Evolutionary conservation across 2,113 vertebrate species (phyloP).

Genomic region (Pavo muticus): DNA sequence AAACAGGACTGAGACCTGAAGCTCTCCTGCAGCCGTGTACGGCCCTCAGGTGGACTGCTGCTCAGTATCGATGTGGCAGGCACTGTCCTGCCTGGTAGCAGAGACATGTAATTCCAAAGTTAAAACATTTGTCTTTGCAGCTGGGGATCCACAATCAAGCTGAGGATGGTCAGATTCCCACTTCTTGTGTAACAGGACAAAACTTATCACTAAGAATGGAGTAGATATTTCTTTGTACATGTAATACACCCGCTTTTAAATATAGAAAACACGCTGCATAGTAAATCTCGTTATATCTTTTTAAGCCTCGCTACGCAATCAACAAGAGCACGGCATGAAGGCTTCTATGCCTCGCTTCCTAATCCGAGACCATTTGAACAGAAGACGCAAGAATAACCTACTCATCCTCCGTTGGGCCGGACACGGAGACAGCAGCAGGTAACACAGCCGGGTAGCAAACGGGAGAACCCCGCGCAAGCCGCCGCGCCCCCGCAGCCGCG

Average conservation of each 20-base stretch:
- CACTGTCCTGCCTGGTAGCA: not conserved
- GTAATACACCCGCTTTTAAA: not conserved
- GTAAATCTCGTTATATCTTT: not conserved
- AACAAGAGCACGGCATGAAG: not conserved
- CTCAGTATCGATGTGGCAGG: rapidly evolving
- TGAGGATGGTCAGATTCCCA: not conserved
- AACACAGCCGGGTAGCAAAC: no score
- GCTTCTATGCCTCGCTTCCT: not conserved
- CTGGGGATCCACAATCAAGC: not conserved
- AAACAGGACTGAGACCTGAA: no score
- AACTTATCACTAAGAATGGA: not conserved
- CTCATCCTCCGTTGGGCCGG: no score
- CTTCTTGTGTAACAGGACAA: rapidly evolving
- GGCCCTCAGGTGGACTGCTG: not conserved
- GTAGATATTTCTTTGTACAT: rapidly evolving
- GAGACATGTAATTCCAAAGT: not conserved
- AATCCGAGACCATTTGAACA: no score
- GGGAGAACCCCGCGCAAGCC: no score
- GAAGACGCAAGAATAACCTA: no score
- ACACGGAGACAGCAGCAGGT: no score
- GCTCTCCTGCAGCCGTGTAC: rapidly evolving
- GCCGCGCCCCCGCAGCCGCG: no score
- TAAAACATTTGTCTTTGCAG: not conserved
- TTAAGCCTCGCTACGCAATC: no score
- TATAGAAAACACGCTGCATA: rapidly evolving